Percentiles rank a stretch among this genome's conserved stretches.
Conservation (phyloP, 2,113 vertebrate genomes). For the Rhodinocichla rosea region DNA sequence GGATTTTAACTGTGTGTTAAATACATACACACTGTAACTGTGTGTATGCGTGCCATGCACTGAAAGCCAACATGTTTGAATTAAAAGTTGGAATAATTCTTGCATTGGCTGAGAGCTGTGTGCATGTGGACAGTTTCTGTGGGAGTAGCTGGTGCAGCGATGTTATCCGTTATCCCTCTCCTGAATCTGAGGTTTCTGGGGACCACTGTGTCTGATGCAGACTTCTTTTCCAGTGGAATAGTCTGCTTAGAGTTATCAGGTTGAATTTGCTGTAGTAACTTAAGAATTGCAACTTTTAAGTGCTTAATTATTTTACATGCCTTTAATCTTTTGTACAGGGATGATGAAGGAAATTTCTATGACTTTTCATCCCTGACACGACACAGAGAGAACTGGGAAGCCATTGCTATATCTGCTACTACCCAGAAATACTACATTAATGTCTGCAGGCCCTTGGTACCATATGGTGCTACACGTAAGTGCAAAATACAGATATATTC, state of each 20-base stretch:
- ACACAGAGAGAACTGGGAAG: conserved; percentile 86
- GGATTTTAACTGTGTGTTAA: background rate
- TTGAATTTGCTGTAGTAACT: background rate
- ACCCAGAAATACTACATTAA: conserved; percentile 84
- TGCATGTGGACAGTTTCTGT: background rate
- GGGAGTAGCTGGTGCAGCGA: background rate
- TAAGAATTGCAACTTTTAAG: background rate
- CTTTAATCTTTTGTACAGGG: conserved; percentile 67
- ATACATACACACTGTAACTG: background rate
- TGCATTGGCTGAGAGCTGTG: background rate
- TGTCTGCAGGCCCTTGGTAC: conserved; percentile 89
- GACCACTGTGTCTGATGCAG: background rate
- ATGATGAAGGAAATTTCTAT: conserved; percentile 80
- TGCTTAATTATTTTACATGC: background rate
- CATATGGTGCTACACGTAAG: conserved; percentile 77
- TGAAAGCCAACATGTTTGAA: background rate
- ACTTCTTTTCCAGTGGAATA: background rate
- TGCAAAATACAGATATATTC: background rate
- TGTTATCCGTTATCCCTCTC: accelerated
- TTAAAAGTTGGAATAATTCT: background rate
- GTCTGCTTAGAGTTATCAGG: background rate
- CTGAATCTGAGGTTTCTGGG: background rate
- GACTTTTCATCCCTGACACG: conserved; percentile 88
- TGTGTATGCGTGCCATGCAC: background rate
- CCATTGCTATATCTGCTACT: conserved; percentile 52